Evolutionary conservation across 2,888 invertebrate genomes (phyloP).

Genomic region (Caenorhabditis wallacei): DNA sequence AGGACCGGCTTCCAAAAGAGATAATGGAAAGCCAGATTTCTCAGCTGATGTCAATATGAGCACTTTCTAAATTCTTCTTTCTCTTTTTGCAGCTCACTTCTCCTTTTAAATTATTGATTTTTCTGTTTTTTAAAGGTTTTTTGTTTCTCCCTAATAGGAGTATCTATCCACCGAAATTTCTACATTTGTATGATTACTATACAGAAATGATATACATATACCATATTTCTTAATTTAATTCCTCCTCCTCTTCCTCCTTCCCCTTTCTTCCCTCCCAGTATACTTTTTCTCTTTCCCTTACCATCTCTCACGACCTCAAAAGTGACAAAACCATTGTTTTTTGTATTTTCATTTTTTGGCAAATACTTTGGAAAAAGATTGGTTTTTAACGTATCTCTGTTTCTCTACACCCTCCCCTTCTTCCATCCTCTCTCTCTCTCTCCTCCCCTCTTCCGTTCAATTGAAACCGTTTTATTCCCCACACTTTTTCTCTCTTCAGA

Average conservation of each 20-base stretch:
- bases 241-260: background rate
- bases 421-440: background rate
- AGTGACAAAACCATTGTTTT: constrained; percentile 25
- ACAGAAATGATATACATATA: constrained; percentile 24
- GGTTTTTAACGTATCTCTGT: constrained; percentile 60
- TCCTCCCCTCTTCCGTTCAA: background rate
- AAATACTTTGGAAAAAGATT: constrained; percentile 52
- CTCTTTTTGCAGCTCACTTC: constrained; percentile 18
- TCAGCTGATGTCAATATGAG: constrained; percentile 78
- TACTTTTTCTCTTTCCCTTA: background rate
- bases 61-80: constrained; percentile 65
- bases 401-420: background rate
- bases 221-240: constrained; percentile 27
- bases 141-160: constrained; percentile 1
- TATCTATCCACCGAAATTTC: background rate
- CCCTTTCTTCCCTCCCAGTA: background rate
- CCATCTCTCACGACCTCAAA: constrained; percentile 60
- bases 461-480: constrained; percentile 37
- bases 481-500: background rate
- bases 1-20: constrained; percentile 81
- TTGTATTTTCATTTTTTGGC: constrained; percentile 24
- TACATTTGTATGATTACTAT: background rate
- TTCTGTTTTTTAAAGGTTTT: background rate
- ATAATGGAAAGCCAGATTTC: constrained; percentile 77
- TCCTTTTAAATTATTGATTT: constrained; percentile 24